A percentile compares a stretch with the other conserved stretches of the same genome.
phyloP scores from a whole-genome alignment of 2,888 invertebrate species.

The Branchellion lobata region DNA sequence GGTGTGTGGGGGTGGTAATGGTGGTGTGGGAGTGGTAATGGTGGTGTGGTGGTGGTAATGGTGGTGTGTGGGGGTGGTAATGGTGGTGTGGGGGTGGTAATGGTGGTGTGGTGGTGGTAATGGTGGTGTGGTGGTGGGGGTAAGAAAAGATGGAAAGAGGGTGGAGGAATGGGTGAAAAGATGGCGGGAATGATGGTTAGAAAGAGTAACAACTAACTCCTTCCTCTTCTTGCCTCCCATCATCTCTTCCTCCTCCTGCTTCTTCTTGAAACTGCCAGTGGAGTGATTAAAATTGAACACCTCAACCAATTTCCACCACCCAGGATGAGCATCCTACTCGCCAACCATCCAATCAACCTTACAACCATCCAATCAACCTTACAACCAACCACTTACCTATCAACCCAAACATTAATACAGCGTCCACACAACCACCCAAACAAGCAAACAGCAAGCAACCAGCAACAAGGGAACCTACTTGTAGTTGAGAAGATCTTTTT shows the following conservation, averaged over 20 bases:
- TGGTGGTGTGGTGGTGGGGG: too few relatives aligned
- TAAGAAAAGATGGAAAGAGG: too few relatives aligned
- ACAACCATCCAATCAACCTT: too few relatives aligned
- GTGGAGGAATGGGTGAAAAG: too few relatives aligned
- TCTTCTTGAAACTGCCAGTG: constrained; percentile 63
- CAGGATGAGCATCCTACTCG: background rate
- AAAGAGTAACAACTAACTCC: constrained; percentile 49
- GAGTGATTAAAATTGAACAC: background rate
- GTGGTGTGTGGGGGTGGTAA: too few relatives aligned
- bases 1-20: too few relatives aligned
- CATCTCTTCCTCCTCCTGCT: constrained; percentile 64
- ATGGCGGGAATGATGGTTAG: background rate
- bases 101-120: too few relatives aligned
- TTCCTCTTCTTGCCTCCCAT: constrained; percentile 61
- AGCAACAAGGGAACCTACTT: constrained; percentile 19
- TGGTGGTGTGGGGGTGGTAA: too few relatives aligned
- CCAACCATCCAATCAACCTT: background rate
- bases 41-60: too few relatives aligned
- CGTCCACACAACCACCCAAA: background rate
- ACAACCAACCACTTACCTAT: too few relatives aligned
- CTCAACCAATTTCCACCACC: background rate
- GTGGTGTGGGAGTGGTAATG: too few relatives aligned
- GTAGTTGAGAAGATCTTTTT: constrained; percentile 41
- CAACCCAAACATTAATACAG: constrained; percentile 58
- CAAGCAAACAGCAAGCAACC: background rate